These are phyloP conservation scores for Limenitis camilla DNA, from an alignment of 2,888 invertebrate genomes.

Conservation along the genomic window DNA sequence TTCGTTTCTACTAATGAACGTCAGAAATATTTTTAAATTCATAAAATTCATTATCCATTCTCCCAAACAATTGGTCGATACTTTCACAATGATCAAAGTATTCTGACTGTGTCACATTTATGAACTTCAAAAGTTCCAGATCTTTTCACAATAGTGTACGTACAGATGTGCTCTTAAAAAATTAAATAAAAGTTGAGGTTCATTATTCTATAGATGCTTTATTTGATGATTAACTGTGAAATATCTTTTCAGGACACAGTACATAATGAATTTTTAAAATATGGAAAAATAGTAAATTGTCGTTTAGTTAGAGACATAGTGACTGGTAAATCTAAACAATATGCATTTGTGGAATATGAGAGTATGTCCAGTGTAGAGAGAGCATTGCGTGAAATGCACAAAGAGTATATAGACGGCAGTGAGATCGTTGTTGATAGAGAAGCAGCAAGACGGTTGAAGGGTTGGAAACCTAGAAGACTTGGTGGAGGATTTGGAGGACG, in stretches of 20 bases:
- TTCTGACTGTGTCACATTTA: too few relatives aligned
- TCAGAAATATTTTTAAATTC: too few relatives aligned
- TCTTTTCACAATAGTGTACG: too few relatives aligned
- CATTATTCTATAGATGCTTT: too few relatives aligned
- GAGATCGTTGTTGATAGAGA: slow-evolving; percentile 83
- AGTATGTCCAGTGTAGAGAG: slow-evolving; percentile 73
- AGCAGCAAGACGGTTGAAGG: slow-evolving; percentile 79
- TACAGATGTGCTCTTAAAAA: too few relatives aligned
- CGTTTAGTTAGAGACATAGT: slow-evolving; percentile 85
- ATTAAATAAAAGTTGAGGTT: too few relatives aligned
- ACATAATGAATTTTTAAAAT: slow-evolving; percentile 73
- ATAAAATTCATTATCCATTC: too few relatives aligned
- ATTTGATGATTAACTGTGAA: too few relatives aligned
- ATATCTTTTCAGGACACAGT: slow-evolving; percentile 66
- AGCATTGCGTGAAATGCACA: slow-evolving; percentile 77
- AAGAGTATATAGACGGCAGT: slow-evolving; percentile 77
- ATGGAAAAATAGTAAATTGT: slow-evolving; percentile 78
- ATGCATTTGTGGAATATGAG: slow-evolving; percentile 90
- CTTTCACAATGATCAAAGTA: too few relatives aligned
- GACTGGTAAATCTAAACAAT: slow-evolving; percentile 87
- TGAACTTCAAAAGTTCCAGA: too few relatives aligned
- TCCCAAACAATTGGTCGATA: too few relatives aligned
- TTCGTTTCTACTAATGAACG: too few relatives aligned
- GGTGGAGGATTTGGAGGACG: slow-evolving; percentile 92
- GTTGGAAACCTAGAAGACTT: slow-evolving; percentile 89